Conservation (phyloP, 1,140 invertebrate genomes). For the Drosophila subpulchrella region DNA sequence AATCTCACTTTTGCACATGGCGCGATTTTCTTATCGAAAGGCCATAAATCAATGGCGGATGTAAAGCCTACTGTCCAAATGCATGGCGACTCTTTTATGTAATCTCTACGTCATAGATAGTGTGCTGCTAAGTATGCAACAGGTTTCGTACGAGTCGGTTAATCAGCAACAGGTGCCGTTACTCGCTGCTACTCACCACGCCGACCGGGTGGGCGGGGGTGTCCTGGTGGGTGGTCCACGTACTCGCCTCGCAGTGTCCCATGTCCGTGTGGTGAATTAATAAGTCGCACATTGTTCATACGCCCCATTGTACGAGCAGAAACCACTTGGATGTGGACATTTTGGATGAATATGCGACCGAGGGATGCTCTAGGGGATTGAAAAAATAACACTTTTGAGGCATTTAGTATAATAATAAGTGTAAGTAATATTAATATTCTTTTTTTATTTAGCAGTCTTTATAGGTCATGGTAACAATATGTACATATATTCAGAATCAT, state of each 20-base stretch:
- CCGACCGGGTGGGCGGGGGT: conserved; percentile 7
- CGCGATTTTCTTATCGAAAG: conserved; percentile 34
- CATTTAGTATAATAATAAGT: no score
- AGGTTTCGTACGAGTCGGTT: conserved; percentile 45
- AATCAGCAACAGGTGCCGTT: conserved; percentile 70
- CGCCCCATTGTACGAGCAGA: conserved; percentile 51
- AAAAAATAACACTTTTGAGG: no score
- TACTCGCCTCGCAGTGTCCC: not conserved
- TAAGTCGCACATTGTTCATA: conserved; percentile 70
- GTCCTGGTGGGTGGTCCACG: conserved; percentile 10
- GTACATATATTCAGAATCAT: no score
- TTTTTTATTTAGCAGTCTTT: no score
- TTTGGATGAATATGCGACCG: not conserved
- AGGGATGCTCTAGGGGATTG: not conserved
- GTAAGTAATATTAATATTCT: no score
- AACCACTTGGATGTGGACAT: not conserved
- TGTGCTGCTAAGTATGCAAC: conserved; percentile 62
- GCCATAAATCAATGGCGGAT: conserved; percentile 32
- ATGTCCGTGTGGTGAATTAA: conserved; percentile 70
- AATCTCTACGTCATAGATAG: conserved; percentile 46
- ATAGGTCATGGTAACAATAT: no score
- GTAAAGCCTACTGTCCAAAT: conserved; percentile 20
- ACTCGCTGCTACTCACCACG: conserved; percentile 46
- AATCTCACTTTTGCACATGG: conserved; percentile 33
- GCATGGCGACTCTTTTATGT: conserved; percentile 16